Percentiles rank a stretch among this genome's conserved stretches.
Evolutionary conservation across 1,140 invertebrate genomes (phyloP).

Genomic region (Drosophila littoralis): DNA sequence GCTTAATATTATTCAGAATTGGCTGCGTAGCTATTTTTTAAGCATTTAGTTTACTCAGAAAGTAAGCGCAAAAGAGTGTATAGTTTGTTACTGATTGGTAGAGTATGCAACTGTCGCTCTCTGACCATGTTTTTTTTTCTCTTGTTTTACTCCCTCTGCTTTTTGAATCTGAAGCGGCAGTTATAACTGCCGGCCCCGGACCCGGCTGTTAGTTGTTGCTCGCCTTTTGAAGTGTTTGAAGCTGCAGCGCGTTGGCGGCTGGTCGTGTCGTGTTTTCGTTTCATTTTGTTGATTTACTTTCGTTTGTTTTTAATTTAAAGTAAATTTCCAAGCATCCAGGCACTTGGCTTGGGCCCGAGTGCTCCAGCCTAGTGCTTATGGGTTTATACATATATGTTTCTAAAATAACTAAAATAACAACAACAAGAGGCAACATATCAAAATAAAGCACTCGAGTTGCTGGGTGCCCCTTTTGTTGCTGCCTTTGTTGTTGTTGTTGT

Average conservation of each 20-base stretch:
- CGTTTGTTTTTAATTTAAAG: constrained; percentile 81
- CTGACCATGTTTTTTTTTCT: neutral
- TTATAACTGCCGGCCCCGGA: constrained; percentile 49
- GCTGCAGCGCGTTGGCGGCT: constrained; percentile 64
- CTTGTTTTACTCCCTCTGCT: constrained; percentile 32
- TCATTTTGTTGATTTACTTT: constrained; percentile 80
- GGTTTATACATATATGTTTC: constrained; percentile 20
- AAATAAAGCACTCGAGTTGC: constrained; percentile 73
- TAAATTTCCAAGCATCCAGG: constrained; percentile 53
- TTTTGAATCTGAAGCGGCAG: constrained; percentile 61
- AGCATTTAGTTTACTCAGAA: neutral
- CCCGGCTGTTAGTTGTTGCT: constrained; percentile 60
- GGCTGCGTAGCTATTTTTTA: neutral
- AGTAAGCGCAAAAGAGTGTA: neutral
- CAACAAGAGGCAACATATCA: constrained; percentile 54
- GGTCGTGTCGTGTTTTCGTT: constrained; percentile 64
- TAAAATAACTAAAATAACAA: constrained; percentile 24
- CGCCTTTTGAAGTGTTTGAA: constrained; percentile 59
- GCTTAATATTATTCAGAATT: neutral
- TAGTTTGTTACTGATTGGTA: neutral
- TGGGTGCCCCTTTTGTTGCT: constrained; percentile 34
- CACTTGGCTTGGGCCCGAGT: constrained; percentile 35
- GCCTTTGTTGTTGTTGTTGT: neutral
- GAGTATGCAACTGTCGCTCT: constrained; percentile 4
- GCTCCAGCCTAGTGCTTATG: constrained; percentile 33